Conservation (phyloP, 2,797 vertebrate genomes). For the Rousettus madagascariensis region DNA sequence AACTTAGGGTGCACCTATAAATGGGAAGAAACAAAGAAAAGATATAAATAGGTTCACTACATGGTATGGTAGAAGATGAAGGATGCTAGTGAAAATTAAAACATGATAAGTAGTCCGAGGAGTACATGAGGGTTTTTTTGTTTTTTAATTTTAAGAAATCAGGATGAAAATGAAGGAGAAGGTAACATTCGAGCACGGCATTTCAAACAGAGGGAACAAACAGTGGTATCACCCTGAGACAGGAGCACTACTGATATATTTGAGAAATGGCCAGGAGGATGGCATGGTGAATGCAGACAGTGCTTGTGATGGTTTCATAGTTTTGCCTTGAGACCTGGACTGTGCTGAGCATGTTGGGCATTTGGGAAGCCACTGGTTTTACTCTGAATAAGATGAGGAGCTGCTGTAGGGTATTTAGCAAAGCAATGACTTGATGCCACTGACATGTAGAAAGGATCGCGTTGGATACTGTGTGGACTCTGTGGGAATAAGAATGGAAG, state of each 20-base stretch:
- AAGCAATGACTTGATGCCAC: background rate
- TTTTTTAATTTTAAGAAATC: background rate
- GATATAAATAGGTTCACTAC: background rate
- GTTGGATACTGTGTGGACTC: background rate
- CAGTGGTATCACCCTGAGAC: background rate
- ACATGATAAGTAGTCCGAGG: no score
- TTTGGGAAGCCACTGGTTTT: background rate
- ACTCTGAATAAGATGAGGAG: background rate
- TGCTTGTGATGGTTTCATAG: background rate
- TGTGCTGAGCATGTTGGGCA: background rate
- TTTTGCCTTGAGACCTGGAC: background rate
- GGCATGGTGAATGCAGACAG: background rate
- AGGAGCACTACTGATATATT: background rate
- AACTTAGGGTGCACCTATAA: background rate
- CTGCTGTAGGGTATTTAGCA: background rate
- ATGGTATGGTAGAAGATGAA: background rate
- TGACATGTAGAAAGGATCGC: background rate
- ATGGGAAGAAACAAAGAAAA: background rate
- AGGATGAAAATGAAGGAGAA: background rate
- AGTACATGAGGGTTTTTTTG: background rate
- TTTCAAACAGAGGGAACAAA: background rate
- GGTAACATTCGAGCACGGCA: background rate
- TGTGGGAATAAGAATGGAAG: accelerated
- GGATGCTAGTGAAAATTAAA: background rate
- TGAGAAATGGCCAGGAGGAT: background rate